Evolutionary conservation across 2,113 vertebrate genomes (phyloP), one percentile per base, ranked within the genome.

Genomic region (Willisornis vidua): DNA sequence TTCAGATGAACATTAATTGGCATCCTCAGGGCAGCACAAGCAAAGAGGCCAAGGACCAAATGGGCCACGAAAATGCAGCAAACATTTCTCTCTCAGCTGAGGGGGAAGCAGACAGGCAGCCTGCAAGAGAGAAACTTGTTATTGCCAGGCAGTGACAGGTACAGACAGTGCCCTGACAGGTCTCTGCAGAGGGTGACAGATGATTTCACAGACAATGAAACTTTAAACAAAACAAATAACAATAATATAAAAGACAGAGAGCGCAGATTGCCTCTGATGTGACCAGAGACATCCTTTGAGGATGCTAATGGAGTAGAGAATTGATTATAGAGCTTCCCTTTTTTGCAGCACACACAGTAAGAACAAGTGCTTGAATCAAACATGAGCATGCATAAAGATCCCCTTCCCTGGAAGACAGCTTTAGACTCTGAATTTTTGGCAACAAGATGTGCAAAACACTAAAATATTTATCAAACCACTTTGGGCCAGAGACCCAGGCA

Each of bases 381-480:
- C 62, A 95, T 73, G 88, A 93, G 87, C 67, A 87, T 89, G 46
- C 57, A 95, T 96, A 96, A 96, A 81, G 88, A 95, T 81, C 39
- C 13, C 49, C 41, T 66, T 85, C 58, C 31, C 37, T 45, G 43
- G 62, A 93, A 96, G 80, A 55, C n/a, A 63, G 43, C 58, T 96
- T 95, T 62, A 93, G 54, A 79, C 41, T 46, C 28, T 6, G 37
- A 62, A 66, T 77, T 87, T 79, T 20, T 90, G 93, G 82, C 94
- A 94, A 89, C 8, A 61, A 85, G 49, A 89, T 2, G 17, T 58
- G 62, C 66, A 94, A 72, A 92, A 37, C 74, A 82, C 65, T 94
- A 83, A 66, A 95, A 94, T 80, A 93, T 66, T 96, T 93, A 93
- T 82, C 74, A 85, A 87, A 63, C 31, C 39, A 15, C 20, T 73